Evolutionary conservation across 2,888 invertebrate species (phyloP).

Genomic region (Crematogaster levior): DNA sequence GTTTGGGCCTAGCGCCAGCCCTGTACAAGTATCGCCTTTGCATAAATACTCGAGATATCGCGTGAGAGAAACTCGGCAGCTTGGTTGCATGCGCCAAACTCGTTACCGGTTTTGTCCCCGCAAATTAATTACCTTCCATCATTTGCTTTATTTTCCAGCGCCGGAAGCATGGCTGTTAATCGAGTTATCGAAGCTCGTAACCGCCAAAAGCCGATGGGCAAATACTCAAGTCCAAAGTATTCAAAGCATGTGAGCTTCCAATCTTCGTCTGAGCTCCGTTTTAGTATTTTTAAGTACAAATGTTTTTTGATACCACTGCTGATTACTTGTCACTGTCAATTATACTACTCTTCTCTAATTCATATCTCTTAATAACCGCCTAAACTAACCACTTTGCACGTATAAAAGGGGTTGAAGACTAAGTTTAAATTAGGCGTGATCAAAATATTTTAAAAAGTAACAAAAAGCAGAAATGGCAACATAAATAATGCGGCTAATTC

Average conservation of each 20-base stretch:
- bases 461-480: not conserved
- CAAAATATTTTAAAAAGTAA: not conserved
- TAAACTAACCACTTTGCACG: not conserved
- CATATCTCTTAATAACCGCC: not conserved
- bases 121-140: conserved; percentile 79
- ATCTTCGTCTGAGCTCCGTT: not conserved
- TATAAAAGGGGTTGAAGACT: not conserved
- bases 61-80: conserved; percentile 74
- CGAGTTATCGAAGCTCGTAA: not conserved
- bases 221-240: not conserved
- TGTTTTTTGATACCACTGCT: not conserved
- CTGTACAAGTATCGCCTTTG: conserved; percentile 19
- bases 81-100: conserved; percentile 78
- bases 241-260: not conserved
- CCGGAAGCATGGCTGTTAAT: not conserved
- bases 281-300: not conserved
- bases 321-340: not conserved
- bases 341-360: not conserved
- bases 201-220: not conserved
- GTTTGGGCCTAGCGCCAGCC: not conserved
- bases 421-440: not conserved
- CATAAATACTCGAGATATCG: conserved; percentile 77
- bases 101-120: conserved; percentile 81
- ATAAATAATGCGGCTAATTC: not conserved
- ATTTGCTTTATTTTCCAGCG: conserved; percentile 70